Evolutionary conservation across 2,888 invertebrate genomes (phyloP), one percentile per base, ranked within the genome.

Genomic region (Rugalucina vietnamica): DNA sequence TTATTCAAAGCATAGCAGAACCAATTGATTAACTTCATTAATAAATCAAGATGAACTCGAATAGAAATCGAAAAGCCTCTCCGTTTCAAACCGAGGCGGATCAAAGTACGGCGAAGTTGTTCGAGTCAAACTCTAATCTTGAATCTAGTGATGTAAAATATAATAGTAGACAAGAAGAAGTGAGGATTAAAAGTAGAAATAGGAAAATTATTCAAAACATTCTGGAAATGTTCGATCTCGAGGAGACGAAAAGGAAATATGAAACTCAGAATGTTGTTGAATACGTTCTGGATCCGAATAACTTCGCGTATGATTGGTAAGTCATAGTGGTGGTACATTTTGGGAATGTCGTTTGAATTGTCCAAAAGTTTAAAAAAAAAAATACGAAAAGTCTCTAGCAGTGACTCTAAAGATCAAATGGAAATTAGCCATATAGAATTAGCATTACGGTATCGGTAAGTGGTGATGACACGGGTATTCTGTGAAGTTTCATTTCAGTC

Each of bases 291-390:
- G 89, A 89, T 77, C 88, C 89, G 49, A 88, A 84, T 73, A 85
- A 89, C 49, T 89, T 87, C 32, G 85, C 79, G 10, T 88, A 86
- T 72, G 88, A 89, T 39, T 85, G 88, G 89, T 89, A 82, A 88
- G 88, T 73, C 32, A 18, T n/a, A n/a, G n/a, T n/a, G n/a, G n/a
- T n/a, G n/a, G n/a, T n/a, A n/a, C n/a, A n/a, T n/a, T n/a, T n/a
- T n/a, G n/a, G n/a, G n/a, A n/a, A n/a, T n/a, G n/a, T n/a, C n/a
- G n/a, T n/a, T n/a, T n/a, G n/a, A n/a, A n/a, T n/a, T n/a, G n/a
- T n/a, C n/a, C n/a, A n/a, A n/a, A n/a, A n/a, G n/a, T n/a, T n/a
- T n/a, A n/a, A n/a, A n/a, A n/a, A n/a, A n/a, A n/a, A n/a, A n/a
- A n/a, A n/a, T n/a, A n/a, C n/a, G n/a, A n/a, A n/a, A n/a, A n/a